phyloP scores from a whole-genome alignment of 2,113 vertebrate species.

The Engraulis encrasicolus region DNA sequence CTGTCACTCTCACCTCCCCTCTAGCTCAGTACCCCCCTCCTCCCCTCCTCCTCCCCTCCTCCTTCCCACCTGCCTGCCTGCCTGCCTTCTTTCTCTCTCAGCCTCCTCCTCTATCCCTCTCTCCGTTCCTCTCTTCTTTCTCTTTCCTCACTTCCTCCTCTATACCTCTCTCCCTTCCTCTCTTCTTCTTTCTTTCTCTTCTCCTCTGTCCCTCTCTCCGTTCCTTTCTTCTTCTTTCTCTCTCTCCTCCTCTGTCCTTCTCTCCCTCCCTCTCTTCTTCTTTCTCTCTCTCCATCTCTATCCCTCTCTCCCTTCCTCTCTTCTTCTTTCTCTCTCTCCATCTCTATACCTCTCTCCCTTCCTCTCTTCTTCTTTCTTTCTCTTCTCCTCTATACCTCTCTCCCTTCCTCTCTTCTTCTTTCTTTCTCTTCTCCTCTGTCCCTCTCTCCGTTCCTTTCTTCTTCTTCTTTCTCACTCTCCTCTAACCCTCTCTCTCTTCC shows the following conservation, averaged over 20 bases:
- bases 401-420: not conserved
- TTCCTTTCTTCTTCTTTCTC: not conserved
- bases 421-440: not conserved
- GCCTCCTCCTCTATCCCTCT: not conserved
- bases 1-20: not conserved
- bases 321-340: not conserved
- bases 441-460: not conserved
- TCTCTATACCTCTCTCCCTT: too few species aligned
- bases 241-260: slow-evolving; percentile 43
- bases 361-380: not conserved
- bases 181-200: not conserved
- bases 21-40: not conserved
- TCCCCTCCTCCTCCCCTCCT: not conserved
- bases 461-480: not conserved
- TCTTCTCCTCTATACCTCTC: too few species aligned
- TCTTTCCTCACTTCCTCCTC: too few species aligned
- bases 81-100: not conserved
- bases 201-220: not conserved
- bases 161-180: not conserved
- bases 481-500: not conserved
- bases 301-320: not conserved
- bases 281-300: not conserved
- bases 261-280: not conserved
- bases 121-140: not conserved
- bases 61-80: not conserved